Base-by-base conservation (phyloP, 2,888 invertebrate genomes). In the Agriopis marginaria region DNA sequence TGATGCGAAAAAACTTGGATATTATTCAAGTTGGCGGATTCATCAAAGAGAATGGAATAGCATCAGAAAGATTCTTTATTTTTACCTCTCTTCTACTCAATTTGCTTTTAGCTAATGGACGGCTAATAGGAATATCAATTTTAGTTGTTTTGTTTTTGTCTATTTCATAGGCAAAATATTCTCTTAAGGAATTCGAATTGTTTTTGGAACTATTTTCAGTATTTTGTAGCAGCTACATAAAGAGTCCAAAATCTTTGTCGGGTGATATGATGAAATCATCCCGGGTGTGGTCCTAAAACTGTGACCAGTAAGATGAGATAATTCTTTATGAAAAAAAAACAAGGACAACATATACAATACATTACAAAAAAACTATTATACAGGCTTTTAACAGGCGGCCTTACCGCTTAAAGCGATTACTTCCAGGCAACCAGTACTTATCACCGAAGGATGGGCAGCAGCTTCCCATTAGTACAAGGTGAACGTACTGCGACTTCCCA, bases 1-100 rank as follows among this genome's bases (percentile, higher is more conserved):
- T 66, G 58, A 53, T 53, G 53, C 56, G 64, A 56, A 67, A 23
- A 64, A 58, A 58, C 53, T 59, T 42, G 55, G 40, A 58, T 50
- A 58, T 56, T 64, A 54, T 56, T 50, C 45, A 40, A 50, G 61
- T 44, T 17, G 10, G 32, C 39, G 45, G 44, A 23, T 51, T 63
- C 62, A 63, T 63, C 62, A 63, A 63, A 63, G 53, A 44, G 62
- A 17, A 17, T 40, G 42, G 6, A 17, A 4, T 17, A 54, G 14
- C 14, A 14, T 7, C 14, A 12, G 23, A 1, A 32, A 42, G 5
- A 47, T 47, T 59, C 47, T 47, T 23, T 47, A 45, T 62, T 51
- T 42, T 23, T 51, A 12, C 40, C 42, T 17, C 42, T 17, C 17
- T 42, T 17, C 17, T 42, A 42, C 42, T 17, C 17, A 54, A 56